Evolutionary conservation across 1,140 invertebrate genomes (phyloP), one percentile per base, ranked within the genome.

Genomic region (Pogonomyrmex californicus): DNA sequence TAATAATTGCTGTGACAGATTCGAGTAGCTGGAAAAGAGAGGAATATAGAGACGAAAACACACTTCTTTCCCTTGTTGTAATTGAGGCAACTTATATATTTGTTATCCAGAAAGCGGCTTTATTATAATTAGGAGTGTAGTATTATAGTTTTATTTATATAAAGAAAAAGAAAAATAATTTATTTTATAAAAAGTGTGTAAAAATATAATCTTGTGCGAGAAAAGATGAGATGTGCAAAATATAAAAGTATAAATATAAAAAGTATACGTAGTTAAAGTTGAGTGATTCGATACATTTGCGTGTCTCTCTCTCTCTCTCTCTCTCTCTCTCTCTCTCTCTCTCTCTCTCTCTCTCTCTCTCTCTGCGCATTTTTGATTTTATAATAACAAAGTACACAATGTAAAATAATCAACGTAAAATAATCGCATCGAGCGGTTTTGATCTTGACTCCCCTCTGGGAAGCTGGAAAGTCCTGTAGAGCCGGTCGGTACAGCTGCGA

Each of bases 381-480:
- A 70, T 33, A 78, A 70, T 56, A 44, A 44, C 12, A 63, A 68
- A n/a, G 23, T 81, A 17, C 14, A 56, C 30, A 73, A 83, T 17
- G 17, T 73, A 75, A 83, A 75, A 75, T 83, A 83, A 83, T 75
- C 49, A 56, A 73, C 41, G 17, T 41, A 60, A 83, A 83, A 60
- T 75, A 83, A 82, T 82, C 68, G 68, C 56, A 73, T 83, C 41
- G 54, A 62, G 68, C 54, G 41, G 68, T 83, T 68, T 83, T 83
- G 79, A 83, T 83, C 79, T 83, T 83, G 79, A 75, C 56, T 86
- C 49, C 62, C 77, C 70, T 58, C 54, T 62, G 89, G 90, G 90
- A 91, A 86, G 51, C 66, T 83, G 71, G 89, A 91, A 91, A 88
- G 85, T 88, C 90, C 90, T 91, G 90, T 91, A 91, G 77, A 81